These are phyloP conservation scores for Elmis aenea DNA, from an alignment of 2,888 invertebrate species.

Conservation along the genomic window DNA sequence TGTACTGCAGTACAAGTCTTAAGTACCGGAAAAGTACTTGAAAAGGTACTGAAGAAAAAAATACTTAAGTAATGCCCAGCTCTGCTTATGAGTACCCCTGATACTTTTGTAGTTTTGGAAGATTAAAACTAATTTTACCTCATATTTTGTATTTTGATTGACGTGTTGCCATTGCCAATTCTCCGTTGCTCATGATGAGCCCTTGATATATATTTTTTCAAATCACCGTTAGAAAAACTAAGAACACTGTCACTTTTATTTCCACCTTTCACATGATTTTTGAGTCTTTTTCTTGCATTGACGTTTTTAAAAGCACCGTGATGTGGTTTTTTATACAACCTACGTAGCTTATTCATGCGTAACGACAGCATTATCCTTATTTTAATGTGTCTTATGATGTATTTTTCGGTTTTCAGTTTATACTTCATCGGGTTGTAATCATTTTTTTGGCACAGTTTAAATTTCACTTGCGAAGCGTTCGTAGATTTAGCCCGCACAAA, in stretches of 20 bases:
- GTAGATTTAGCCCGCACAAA: constrained; percentile 7
- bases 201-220: constrained; percentile 25
- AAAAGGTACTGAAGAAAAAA: too few species aligned
- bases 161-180: constrained; percentile 43
- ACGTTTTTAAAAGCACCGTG: constrained; percentile 8
- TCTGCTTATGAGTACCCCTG: too few species aligned
- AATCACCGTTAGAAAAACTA: constrained; percentile 8
- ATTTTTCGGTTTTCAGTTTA: constrained; percentile 50
- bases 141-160: constrained; percentile 46
- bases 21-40: too few species aligned
- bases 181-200: constrained; percentile 42
- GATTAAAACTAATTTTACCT: too few species aligned
- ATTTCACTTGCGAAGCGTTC: neutral
- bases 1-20: too few species aligned
- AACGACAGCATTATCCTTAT: constrained; percentile 64
- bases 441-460: constrained; percentile 13
- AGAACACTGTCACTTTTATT: neutral
- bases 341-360: constrained; percentile 55
- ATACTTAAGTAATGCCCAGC: too few species aligned
- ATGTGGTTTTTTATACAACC: constrained; percentile 26
- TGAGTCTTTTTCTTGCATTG: constrained; percentile 3
- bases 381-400: constrained; percentile 59
- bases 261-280: constrained; percentile 8
- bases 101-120: too few species aligned
- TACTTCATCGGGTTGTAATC: constrained; percentile 18